Evolutionary conservation across 2,113 vertebrate species (phyloP), one percentile per base, ranked within the genome.

Genomic region (Jacana jacana): DNA sequence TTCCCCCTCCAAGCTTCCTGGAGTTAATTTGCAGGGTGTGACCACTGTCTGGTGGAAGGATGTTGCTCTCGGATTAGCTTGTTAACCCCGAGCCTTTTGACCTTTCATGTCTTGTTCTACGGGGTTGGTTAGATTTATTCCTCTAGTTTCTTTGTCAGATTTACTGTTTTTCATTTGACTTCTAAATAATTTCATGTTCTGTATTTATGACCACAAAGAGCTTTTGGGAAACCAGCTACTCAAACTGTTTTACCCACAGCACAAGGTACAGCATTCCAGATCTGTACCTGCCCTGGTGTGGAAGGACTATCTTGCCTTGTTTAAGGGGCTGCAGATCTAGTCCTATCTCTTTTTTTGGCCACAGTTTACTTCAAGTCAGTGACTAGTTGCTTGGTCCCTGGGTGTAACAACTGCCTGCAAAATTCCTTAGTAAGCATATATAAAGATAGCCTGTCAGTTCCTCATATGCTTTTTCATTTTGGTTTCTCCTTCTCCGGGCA

Each of bases 51-150:
- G 57, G 70, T 89, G 95, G 95, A 96, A 97, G 94, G 97, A 95
- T 97, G 92, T 97, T 96, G 83, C 94, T 73, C 86, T 97, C 37
- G 11, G 73, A 95, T 97, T 93, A 93, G 94, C 64, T 97, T 97
- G 93, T 97, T 97, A 93, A 95, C 77, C 78, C 83, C 30, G 60
- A 57, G 66, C 89, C 94, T 96, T 93, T 97, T 97, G 94, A 97
- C 92, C 87, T 95, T 63, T 81, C 42, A 4, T 87, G 86, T 97
- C 91, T 92, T 94, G 31, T 72, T 96, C 83, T 75, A 0, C 6
- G 13, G 25, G 55, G 7, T 85, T 85, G 27, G 37, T 72, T 93
- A 92, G 89, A 88, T 96, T 94, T 96, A 95, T 95, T 95, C 83
- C 40, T 61, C 5, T 80, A 42, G 65, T 63, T 86, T 81, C 46